These are phyloP conservation scores for Phengaris alcon DNA, from an alignment of 2,888 invertebrate species.

Conservation along the genomic window DNA sequence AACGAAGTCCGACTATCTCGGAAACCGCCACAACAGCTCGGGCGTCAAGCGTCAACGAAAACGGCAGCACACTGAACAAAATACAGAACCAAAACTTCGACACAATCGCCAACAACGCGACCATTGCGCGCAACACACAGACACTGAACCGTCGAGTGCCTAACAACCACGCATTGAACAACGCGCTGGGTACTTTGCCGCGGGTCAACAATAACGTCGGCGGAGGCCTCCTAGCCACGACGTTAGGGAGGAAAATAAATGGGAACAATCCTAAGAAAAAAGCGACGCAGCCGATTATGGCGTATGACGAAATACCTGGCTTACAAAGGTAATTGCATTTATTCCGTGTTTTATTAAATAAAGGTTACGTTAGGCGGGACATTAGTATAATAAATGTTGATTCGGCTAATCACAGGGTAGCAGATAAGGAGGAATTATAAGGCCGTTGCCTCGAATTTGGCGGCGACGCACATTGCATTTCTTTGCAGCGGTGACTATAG, in stretches of 20 bases:
- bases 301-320: conserved; percentile 81
- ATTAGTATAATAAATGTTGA: too few relatives aligned
- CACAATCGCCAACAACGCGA: conserved; percentile 53
- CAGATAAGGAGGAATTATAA: too few relatives aligned
- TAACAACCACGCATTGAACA: conserved; percentile 65
- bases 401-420: too few relatives aligned
- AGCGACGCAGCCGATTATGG: conserved; percentile 74
- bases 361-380: too few relatives aligned
- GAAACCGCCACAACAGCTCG: conserved; percentile 91
- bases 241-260: conserved; percentile 74
- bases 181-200: conserved; percentile 69
- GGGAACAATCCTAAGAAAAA: conserved; percentile 75
- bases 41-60: conserved; percentile 83
- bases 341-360: too few relatives aligned
- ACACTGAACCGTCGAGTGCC: conserved; percentile 64
- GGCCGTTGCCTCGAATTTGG: too few relatives aligned
- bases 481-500: too few relatives aligned
- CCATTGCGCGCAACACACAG: conserved; percentile 64
- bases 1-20: conserved; percentile 89
- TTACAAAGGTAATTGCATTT: conserved; percentile 56
- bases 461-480: too few relatives aligned
- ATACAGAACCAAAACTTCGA: conserved; percentile 63
- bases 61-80: conserved; percentile 63
- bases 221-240: conserved; percentile 60
- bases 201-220: conserved; percentile 63